Percentiles rank a stretch among this genome's conserved stretches.
These are phyloP conservation scores for Anser brachyrhynchus DNA, from an alignment of 2,113 vertebrate species.

Conservation along the genomic window DNA sequence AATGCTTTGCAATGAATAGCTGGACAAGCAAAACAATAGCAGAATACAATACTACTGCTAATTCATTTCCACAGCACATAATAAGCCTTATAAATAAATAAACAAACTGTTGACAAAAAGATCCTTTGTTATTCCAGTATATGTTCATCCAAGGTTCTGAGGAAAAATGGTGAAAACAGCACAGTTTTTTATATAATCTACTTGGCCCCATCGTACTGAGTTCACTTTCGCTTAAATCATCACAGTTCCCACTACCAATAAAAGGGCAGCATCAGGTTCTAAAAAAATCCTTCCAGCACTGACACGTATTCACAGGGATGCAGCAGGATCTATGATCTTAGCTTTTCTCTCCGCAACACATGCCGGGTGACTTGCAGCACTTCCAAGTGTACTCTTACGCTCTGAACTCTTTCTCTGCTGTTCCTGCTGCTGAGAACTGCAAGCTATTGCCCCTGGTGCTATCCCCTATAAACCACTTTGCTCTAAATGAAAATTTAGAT, in stretches of 20 bases:
- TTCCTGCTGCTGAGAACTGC: background rate
- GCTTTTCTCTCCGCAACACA: background rate
- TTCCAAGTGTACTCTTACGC: background rate
- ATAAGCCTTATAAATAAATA: background rate
- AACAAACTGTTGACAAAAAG: background rate
- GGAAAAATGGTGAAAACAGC: background rate
- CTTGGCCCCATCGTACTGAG: background rate
- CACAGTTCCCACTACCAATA: background rate
- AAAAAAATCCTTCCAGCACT: background rate
- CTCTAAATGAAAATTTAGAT: background rate
- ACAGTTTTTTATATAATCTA: background rate
- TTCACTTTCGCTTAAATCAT: background rate
- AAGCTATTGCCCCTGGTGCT: background rate
- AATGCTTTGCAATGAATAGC: background rate
- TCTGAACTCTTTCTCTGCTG: background rate
- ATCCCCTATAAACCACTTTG: accelerated
- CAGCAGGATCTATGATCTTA: background rate
- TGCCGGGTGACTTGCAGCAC: background rate
- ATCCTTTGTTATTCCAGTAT: background rate
- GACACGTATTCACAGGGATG: background rate
- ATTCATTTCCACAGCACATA: background rate
- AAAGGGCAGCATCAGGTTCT: background rate
- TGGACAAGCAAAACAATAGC: background rate
- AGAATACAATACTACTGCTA: background rate
- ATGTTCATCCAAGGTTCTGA: background rate